These are phyloP conservation scores for Sepiola atlantica DNA, from an alignment of 2,888 invertebrate genomes.

Conservation along the genomic window DNA sequence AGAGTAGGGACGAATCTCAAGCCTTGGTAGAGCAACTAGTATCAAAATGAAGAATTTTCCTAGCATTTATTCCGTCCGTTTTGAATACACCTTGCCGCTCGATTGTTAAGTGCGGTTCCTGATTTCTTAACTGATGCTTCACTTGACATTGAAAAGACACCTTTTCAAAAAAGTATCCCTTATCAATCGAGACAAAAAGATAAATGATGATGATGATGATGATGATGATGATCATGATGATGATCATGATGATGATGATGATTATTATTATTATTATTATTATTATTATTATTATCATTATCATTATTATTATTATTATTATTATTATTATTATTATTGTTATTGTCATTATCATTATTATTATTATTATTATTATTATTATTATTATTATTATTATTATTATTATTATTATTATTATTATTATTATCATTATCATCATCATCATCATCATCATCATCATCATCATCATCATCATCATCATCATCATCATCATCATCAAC, in stretches of 20 bases:
- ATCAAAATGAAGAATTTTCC: too few relatives aligned
- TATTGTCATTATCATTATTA: background rate
- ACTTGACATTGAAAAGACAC: too few relatives aligned
- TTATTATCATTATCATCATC: background rate
- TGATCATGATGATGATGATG: background rate
- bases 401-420: background rate
- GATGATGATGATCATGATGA: too few relatives aligned
- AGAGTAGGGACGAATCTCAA: too few relatives aligned
- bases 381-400: background rate
- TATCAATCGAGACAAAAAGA: too few relatives aligned
- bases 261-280: background rate
- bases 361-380: background rate
- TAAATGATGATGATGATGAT: too few relatives aligned
- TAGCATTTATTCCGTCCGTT: too few relatives aligned
- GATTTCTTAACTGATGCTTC: too few relatives aligned
- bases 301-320: background rate
- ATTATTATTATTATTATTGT: background rate
- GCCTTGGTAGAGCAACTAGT: too few relatives aligned
- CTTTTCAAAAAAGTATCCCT: too few relatives aligned
- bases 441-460: background rate
- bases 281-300: background rate
- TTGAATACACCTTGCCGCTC: too few relatives aligned
- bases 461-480: background rate
- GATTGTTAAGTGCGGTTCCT: too few relatives aligned
- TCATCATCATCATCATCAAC: background rate